Percentiles rank a stretch among this genome's conserved stretches.
Evolutionary conservation across 1,140 invertebrate genomes (phyloP).

Genomic region (Zelostemma sp.): DNA sequence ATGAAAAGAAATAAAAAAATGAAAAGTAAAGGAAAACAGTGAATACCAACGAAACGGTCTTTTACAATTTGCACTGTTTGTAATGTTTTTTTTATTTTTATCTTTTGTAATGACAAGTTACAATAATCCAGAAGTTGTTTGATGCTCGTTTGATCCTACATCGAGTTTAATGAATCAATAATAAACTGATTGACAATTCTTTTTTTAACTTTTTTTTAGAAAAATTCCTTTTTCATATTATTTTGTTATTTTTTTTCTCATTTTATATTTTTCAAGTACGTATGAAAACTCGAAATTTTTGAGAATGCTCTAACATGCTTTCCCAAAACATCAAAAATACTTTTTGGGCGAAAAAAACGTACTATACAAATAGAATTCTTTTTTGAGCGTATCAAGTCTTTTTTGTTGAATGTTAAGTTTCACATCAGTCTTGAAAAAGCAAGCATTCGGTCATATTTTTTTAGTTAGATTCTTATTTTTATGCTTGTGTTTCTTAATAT

Average conservation of each 20-base stretch:
- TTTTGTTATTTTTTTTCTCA: neutral
- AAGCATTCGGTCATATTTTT: neutral
- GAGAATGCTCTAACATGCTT: neutral
- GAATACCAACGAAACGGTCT: neutral
- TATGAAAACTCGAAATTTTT: neutral
- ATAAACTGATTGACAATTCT: neutral
- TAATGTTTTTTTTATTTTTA: conserved; percentile 1
- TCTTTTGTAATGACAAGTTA: neutral
- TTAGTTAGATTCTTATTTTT: neutral
- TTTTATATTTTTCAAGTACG: neutral
- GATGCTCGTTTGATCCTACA: neutral
- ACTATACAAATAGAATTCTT: conserved; percentile 2
- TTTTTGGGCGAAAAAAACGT: neutral
- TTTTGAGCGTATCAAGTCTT: too few relatives aligned
- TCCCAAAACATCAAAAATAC: too few relatives aligned
- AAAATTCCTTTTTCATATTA: neutral
- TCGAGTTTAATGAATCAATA: neutral
- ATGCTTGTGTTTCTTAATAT: neutral
- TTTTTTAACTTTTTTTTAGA: neutral
- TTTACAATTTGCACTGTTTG: neutral
- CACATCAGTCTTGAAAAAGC: neutral
- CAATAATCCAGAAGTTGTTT: conserved; percentile 6
- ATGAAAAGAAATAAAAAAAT: conserved; percentile 2
- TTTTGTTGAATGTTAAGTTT: neutral
- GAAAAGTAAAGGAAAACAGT: neutral